Conservation (phyloP, 2,797 vertebrate species). For the Otolemur crassicaudatus region DNA sequence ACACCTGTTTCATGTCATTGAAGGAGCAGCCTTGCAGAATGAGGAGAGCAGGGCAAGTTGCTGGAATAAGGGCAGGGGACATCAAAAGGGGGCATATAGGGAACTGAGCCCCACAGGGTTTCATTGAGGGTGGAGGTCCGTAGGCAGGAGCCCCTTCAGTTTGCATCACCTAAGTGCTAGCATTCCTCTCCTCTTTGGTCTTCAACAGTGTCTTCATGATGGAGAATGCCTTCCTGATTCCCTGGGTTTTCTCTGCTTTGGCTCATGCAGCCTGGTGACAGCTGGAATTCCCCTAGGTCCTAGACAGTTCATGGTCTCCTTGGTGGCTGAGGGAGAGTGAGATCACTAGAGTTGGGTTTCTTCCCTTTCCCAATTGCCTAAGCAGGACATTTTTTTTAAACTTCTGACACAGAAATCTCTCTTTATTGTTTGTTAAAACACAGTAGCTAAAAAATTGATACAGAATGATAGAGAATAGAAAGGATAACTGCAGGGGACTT, state of each 20-base stretch:
- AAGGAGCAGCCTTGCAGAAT: not conserved
- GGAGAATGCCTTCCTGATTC: conserved; percentile 27
- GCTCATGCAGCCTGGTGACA: conserved; percentile 58
- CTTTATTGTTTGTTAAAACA: conserved; percentile 7
- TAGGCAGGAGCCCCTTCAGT: not conserved
- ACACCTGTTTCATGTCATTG: not conserved
- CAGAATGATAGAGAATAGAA: not conserved
- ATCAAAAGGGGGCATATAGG: not conserved
- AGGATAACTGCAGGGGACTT: not conserved
- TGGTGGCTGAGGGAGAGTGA: conserved; percentile 42
- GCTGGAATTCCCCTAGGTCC: conserved; percentile 69
- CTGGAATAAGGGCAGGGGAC: not conserved
- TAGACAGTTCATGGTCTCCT: conserved; percentile 60
- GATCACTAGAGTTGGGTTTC: conserved; percentile 31
- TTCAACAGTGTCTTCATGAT: not conserved
- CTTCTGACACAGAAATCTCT: conserved; percentile 36
- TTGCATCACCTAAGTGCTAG: not conserved
- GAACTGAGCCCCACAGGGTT: not conserved
- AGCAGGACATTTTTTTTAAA: not conserved
- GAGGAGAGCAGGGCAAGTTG: not conserved
- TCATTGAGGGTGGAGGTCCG: not conserved
- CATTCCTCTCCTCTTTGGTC: not conserved
- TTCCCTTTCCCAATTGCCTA: conserved; percentile 47
- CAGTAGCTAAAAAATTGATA: not conserved
- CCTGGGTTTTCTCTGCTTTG: conserved; percentile 68